A percentile compares a stretch with the other conserved stretches of the same genome.
phyloP scores from a whole-genome alignment of 53 echinoderm and acorn worm species.

The Temnopleurus reevesii region DNA sequence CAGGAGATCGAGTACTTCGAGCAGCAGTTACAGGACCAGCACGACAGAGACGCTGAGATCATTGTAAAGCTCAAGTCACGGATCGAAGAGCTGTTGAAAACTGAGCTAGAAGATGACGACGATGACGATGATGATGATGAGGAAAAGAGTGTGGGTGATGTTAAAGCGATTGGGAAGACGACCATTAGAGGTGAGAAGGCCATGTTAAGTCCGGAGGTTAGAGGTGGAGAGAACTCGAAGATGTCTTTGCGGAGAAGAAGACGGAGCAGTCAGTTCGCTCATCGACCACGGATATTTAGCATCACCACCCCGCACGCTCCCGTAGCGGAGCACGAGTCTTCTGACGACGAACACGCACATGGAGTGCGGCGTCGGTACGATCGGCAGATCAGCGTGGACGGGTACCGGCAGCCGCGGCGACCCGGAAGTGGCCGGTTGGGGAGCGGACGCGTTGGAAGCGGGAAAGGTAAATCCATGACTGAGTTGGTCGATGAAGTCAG shows the following conservation, averaged over 20 bases:
- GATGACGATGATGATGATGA: conserved; percentile 16
- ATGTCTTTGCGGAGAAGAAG: conserved; percentile 14
- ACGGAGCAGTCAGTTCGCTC: conserved; percentile 51
- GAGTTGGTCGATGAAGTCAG: conserved; percentile 62
- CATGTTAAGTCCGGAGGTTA: background rate
- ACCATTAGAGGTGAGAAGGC: no score
- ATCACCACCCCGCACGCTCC: background rate
- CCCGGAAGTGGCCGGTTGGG: conserved; percentile 21
- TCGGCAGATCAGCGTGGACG: conserved; percentile 20
- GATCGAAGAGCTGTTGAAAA: conserved; percentile 62
- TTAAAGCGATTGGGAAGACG: background rate
- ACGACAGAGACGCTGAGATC: conserved; percentile 61
- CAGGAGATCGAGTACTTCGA: conserved; percentile 87
- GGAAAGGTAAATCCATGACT: conserved; percentile 43
- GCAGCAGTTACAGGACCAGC: conserved; percentile 81
- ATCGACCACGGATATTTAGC: conserved; percentile 43
- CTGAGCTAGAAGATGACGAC: conserved; percentile 51
- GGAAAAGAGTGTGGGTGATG: background rate
- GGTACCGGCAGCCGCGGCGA: background rate
- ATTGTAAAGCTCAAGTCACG: conserved; percentile 65
- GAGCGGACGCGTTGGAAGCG: conserved; percentile 17
- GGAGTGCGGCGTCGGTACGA: background rate
- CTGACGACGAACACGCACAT: conserved; percentile 22
- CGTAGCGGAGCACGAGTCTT: conserved; percentile 20
- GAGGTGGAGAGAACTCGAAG: background rate